A percentile compares a stretch with the other conserved stretches of the same genome.
These are phyloP conservation scores for Gryon sp. DNA, from an alignment of 1,140 invertebrate species.

Conservation along the genomic window DNA sequence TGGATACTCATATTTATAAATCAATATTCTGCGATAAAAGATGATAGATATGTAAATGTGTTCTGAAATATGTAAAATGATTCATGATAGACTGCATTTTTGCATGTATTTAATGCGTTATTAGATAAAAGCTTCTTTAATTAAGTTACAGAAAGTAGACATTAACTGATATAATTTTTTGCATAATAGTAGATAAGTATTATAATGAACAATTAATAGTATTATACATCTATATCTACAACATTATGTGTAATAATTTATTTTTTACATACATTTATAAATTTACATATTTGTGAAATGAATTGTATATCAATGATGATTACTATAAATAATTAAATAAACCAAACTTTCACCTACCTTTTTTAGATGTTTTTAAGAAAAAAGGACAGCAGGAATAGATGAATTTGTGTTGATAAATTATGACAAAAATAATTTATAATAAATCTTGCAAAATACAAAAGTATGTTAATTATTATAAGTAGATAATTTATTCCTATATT, in stretches of 20 bases:
- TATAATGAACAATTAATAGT: too few relatives aligned
- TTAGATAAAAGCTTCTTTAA: constrained; percentile 22
- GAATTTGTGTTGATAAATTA: too few relatives aligned
- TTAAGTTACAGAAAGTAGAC: constrained; percentile 14
- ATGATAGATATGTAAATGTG: constrained; percentile 9
- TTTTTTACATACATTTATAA: too few relatives aligned
- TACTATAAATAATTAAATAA: too few relatives aligned
- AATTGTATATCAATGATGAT: too few relatives aligned
- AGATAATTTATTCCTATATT: constrained; percentile 65
- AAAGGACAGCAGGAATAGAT: not conserved
- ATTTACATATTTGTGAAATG: too few relatives aligned
- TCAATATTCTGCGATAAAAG: constrained; percentile 3
- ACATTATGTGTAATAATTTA: constrained; percentile 1
- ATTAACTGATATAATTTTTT: constrained; percentile 21
- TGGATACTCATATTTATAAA: too few relatives aligned
- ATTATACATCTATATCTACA: too few relatives aligned
- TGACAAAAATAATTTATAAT: not conserved
- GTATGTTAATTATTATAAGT: constrained; percentile 45
- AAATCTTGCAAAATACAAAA: not conserved
- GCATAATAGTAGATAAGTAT: constrained; percentile 29
- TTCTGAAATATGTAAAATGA: constrained; percentile 20
- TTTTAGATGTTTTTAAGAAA: not conserved
- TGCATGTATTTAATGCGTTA: constrained; percentile 26
- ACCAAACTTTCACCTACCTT: too few relatives aligned
- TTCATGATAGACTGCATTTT: not conserved